phyloP scores from a whole-genome alignment of 2,797 vertebrate genomes.

The Centroberyx gerrardi region DNA sequence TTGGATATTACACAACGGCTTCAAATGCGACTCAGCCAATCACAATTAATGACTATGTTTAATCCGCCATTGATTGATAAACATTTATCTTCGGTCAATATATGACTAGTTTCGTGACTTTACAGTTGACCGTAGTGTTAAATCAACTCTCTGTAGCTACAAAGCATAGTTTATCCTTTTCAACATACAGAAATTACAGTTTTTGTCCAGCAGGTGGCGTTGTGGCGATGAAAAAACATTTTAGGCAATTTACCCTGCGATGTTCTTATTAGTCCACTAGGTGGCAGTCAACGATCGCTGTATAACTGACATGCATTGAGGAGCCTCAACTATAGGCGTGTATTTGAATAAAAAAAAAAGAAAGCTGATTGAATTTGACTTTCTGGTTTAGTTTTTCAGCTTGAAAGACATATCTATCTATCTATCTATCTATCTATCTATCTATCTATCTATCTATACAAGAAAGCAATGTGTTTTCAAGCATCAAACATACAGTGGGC shows the following conservation, averaged over 20 bases:
- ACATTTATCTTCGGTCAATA: too few species aligned
- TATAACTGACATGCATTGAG: neutral
- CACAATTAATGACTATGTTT: too few species aligned
- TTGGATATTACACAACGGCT: too few species aligned
- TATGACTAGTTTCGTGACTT: too few species aligned
- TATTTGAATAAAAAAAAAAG: neutral
- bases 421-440: neutral
- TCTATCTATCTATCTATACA: neutral
- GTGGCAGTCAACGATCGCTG: slow-evolving; percentile 15
- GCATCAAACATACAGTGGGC: neutral
- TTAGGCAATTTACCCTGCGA: neutral
- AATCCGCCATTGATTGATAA: too few species aligned
- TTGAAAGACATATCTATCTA: neutral
- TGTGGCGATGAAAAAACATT: neutral
- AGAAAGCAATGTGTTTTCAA: neutral
- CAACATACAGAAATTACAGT: too few species aligned
- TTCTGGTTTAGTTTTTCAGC: neutral
- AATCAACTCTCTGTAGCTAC: too few species aligned
- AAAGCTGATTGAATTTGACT: neutral
- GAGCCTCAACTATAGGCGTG: neutral
- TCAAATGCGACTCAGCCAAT: too few species aligned
- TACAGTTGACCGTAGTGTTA: too few species aligned
- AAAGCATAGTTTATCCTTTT: too few species aligned
- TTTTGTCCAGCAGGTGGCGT: neutral
- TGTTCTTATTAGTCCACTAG: slow-evolving; percentile 38